Evolutionary conservation across 2,113 vertebrate species (phyloP).

Genomic region (Labrus mixtus): DNA sequence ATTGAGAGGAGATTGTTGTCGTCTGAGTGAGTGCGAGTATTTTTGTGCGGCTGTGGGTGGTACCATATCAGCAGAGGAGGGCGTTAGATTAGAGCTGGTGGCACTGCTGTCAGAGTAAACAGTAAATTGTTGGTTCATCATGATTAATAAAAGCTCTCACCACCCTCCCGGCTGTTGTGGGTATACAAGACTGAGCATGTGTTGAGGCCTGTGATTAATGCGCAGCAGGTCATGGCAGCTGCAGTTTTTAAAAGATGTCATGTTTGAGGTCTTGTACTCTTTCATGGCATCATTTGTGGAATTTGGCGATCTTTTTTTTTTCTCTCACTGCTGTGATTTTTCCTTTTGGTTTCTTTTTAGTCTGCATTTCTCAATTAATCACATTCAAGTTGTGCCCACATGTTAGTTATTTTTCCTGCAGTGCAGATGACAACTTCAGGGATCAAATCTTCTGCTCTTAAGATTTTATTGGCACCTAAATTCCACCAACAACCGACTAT

Average conservation of each 20-base stretch:
- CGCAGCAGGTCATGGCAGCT: constrained; percentile 15
- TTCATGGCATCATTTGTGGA: too few relatives aligned
- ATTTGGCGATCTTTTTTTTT: neutral
- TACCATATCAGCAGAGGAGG: constrained; percentile 24
- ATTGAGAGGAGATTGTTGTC: constrained; percentile 22
- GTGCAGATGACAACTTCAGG: neutral
- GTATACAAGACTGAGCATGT: constrained; percentile 35
- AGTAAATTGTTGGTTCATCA: constrained; percentile 53
- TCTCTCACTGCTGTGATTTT: neutral
- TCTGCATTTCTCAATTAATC: neutral
- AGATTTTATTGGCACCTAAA: neutral
- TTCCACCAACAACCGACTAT: neutral
- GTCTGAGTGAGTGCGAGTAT: constrained; percentile 22
- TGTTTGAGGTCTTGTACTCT: neutral
- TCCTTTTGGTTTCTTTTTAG: neutral
- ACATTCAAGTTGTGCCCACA: neutral
- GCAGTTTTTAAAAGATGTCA: constrained; percentile 14
- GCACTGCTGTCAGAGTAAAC: constrained; percentile 55
- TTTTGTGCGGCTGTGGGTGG: constrained; percentile 33
- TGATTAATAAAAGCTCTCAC: constrained; percentile 49
- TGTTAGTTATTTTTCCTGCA: neutral
- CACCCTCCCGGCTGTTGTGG: constrained; percentile 24
- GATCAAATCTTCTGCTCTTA: neutral
- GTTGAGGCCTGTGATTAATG: constrained; percentile 36
- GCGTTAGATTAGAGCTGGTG: constrained; percentile 22